Percentiles rank a stretch among this genome's conserved stretches.
Evolutionary conservation across 1,140 invertebrate species (phyloP).

Genomic region (Pomacea maculata): DNA sequence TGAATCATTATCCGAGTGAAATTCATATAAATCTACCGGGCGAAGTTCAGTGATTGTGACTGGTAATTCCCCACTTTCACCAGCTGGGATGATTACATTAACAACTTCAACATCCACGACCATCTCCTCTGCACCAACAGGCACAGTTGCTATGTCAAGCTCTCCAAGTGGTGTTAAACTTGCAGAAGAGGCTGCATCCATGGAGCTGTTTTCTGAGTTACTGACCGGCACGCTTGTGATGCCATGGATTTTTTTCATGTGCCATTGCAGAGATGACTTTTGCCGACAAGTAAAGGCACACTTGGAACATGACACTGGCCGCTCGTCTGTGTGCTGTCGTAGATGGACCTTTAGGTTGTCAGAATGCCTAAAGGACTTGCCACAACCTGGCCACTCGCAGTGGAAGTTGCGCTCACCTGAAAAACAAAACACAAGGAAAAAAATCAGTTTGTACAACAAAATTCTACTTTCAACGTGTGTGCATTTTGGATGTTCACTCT

Average conservation of each 20-base stretch:
- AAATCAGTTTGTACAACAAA: too few relatives aligned
- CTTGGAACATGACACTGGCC: slow-evolving; percentile 81
- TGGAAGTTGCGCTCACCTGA: slow-evolving; percentile 56
- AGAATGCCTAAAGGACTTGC: slow-evolving; percentile 57
- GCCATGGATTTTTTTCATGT: slow-evolving; percentile 48
- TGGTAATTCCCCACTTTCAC: slow-evolving; percentile 5
- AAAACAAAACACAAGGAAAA: slow-evolving; percentile 23
- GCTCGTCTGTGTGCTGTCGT: slow-evolving; percentile 83
- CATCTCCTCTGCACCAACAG: slow-evolving; percentile 11
- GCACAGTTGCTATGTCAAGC: background rate
- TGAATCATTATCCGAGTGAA: slow-evolving; percentile 52
- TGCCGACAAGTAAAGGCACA: slow-evolving; percentile 58
- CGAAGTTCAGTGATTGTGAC: slow-evolving; percentile 21
- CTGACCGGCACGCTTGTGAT: slow-evolving; percentile 1
- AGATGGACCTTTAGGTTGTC: slow-evolving; percentile 78
- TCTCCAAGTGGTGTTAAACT: background rate
- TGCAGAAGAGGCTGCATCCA: background rate
- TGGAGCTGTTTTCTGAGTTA: background rate
- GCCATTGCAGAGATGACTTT: slow-evolving; percentile 55
- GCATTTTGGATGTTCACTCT: too few relatives aligned
- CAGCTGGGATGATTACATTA: slow-evolving; percentile 5
- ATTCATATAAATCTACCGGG: slow-evolving; percentile 48
- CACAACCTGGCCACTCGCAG: slow-evolving; percentile 55
- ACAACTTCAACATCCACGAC: background rate
- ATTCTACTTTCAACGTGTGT: too few relatives aligned